A percentile compares a stretch with the other conserved stretches of the same genome.
phyloP scores from a whole-genome alignment of 1,140 invertebrate species.

The Procambarus virginalis region DNA sequence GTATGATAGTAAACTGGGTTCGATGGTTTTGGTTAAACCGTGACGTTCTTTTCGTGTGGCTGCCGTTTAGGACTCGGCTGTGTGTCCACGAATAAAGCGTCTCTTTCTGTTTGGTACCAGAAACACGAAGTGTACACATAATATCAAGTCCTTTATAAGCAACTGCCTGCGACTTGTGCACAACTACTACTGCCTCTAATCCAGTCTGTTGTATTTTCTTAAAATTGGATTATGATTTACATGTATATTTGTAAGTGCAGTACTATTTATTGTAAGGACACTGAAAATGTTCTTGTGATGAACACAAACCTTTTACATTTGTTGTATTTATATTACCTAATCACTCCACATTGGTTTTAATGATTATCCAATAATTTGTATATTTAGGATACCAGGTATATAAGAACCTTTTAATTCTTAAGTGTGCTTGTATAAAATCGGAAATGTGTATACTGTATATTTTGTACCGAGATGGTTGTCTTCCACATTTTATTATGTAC shows the following conservation, averaged over 20 bases:
- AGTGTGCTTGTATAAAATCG: constrained; percentile 34
- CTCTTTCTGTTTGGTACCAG: constrained; percentile 25
- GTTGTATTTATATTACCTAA: not conserved
- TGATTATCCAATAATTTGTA: constrained; percentile 46
- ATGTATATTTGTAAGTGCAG: too few relatives aligned
- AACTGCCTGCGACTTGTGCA: constrained; percentile 6
- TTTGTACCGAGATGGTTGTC: constrained; percentile 55
- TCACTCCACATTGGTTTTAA: not conserved
- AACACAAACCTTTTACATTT: not conserved
- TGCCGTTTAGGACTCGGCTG: not conserved
- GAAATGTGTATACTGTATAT: constrained; percentile 46
- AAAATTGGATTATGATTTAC: too few relatives aligned
- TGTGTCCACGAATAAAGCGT: constrained; percentile 9
- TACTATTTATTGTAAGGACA: not conserved
- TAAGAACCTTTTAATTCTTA: not conserved
- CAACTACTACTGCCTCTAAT: not conserved
- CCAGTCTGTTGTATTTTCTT: not conserved
- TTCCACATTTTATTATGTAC: constrained; percentile 55
- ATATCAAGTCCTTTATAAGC: not conserved
- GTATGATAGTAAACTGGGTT: not conserved
- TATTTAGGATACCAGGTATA: constrained; percentile 38
- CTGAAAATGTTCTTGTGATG: constrained; percentile 16
- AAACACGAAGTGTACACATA: constrained; percentile 11
- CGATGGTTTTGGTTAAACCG: not conserved
- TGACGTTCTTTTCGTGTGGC: constrained; percentile 1